Evolutionary conservation across 1,140 invertebrate species (phyloP).

Genomic region (Apis florea): DNA sequence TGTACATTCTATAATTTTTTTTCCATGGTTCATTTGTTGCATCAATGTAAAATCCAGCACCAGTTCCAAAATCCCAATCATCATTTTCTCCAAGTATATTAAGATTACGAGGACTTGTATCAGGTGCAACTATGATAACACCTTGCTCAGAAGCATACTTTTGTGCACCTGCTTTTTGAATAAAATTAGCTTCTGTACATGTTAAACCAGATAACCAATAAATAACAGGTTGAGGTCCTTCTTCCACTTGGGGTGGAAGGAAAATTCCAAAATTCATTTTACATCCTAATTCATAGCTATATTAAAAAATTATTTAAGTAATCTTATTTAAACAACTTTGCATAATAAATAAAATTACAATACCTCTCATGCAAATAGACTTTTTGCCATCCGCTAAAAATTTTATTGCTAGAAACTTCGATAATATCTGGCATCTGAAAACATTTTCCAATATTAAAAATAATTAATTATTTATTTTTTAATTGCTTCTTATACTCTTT

Average conservation of each 20-base stretch:
- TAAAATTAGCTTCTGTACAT: slow-evolving; percentile 98
- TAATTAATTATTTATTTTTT: not conserved
- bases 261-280: slow-evolving; percentile 97
- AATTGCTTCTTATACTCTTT: not conserved
- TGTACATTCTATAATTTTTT: slow-evolving; percentile 97
- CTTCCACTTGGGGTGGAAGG: slow-evolving; percentile 89
- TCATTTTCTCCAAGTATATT: slow-evolving; percentile 95
- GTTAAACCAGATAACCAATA: slow-evolving; percentile 97
- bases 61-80: slow-evolving; percentile 95
- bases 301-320: slow-evolving; percentile 47
- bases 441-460: slow-evolving; percentile 4
- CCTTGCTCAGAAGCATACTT: slow-evolving; percentile 90
- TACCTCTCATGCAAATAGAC: slow-evolving; percentile 92
- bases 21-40: slow-evolving; percentile 95
- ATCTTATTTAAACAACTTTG: not conserved
- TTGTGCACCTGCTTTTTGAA: slow-evolving; percentile 97
- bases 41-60: slow-evolving; percentile 98
- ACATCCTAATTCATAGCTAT: slow-evolving; percentile 89
- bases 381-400: slow-evolving; percentile 92
- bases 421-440: slow-evolving; percentile 79
- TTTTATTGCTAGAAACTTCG: slow-evolving; percentile 86
- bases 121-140: slow-evolving; percentile 93
- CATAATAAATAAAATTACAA: slow-evolving; percentile 8
- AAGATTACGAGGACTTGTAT: slow-evolving; percentile 96
- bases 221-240: slow-evolving; percentile 87